phyloP scores from a whole-genome alignment of 1,140 invertebrate genomes.

The Campodea augens region DNA sequence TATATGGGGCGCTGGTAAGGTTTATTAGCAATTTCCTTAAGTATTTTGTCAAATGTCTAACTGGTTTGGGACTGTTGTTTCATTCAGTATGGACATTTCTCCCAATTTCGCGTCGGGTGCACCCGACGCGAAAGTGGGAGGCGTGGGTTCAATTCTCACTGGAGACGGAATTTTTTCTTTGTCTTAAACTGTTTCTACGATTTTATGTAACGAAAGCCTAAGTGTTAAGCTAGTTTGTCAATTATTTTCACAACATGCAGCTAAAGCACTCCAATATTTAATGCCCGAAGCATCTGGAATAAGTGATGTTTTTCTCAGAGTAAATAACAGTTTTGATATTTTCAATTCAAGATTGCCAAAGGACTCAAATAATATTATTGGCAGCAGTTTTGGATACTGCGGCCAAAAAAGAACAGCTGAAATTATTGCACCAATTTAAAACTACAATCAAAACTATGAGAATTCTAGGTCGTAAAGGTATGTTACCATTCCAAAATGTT shows the following conservation, averaged over 20 bases:
- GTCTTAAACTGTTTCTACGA: too few relatives aligned
- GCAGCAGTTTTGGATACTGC: not conserved
- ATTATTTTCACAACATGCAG: constrained; percentile 8
- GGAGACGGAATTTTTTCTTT: too few relatives aligned
- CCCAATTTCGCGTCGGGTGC: too few relatives aligned
- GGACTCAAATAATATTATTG: not conserved
- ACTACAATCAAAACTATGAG: not conserved
- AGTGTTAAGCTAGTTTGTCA: constrained; percentile 7
- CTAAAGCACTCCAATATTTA: constrained; percentile 9
- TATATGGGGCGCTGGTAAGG: not conserved
- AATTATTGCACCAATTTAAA: constrained; percentile 6
- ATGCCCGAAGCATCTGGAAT: not conserved
- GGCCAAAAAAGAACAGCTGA: constrained; percentile 1
- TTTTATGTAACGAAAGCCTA: too few relatives aligned
- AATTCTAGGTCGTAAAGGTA: not conserved
- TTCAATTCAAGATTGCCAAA: constrained; percentile 7
- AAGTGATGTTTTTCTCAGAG: constrained; percentile 5
- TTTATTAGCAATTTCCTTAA: too few relatives aligned
- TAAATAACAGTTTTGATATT: constrained; percentile 11
- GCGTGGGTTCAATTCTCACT: too few relatives aligned
- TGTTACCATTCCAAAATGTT: constrained; percentile 3
- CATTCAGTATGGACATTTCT: too few relatives aligned
- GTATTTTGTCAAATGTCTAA: too few relatives aligned
- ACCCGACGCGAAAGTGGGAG: too few relatives aligned
- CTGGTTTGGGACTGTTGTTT: too few relatives aligned